A percentile compares a stretch with the other conserved stretches of the same genome.
phyloP scores from a whole-genome alignment of 1,140 invertebrate species.

The Trypoxylus dichotomus region DNA sequence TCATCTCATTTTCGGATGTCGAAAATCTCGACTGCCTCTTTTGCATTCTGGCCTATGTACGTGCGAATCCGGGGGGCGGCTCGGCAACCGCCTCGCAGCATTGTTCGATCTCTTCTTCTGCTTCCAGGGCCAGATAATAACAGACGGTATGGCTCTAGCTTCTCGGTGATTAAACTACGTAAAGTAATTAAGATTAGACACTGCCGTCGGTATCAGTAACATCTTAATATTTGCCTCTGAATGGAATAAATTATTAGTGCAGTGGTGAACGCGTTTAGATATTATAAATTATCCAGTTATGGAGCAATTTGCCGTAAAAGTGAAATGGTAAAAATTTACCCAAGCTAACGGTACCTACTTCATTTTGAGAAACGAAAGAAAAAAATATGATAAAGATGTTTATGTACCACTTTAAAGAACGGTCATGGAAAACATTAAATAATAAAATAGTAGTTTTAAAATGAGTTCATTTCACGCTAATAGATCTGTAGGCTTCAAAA shows the following conservation, averaged over 20 bases:
- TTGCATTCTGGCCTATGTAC: neutral
- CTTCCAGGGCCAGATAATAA: slow-evolving; percentile 35
- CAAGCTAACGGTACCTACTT: neutral
- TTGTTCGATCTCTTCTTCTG: slow-evolving; percentile 33
- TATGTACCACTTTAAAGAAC: no score
- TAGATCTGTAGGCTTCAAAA: no score
- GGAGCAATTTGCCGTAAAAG: slow-evolving; percentile 47
- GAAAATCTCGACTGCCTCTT: neutral
- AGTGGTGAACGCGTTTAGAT: slow-evolving; percentile 37
- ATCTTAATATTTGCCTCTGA: slow-evolving; percentile 47
- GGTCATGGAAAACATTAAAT: no score
- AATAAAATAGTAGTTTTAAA: no score
- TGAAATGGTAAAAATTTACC: slow-evolving; percentile 38
- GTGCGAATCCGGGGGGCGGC: neutral
- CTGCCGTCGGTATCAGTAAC: slow-evolving; percentile 42
- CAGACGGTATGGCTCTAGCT: slow-evolving; percentile 35
- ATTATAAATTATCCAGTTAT: slow-evolving; percentile 46
- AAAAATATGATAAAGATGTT: no score
- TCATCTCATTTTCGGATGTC: neutral
- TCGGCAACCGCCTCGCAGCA: slow-evolving; percentile 2
- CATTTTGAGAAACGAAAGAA: neutral
- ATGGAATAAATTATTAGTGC: slow-evolving; percentile 46
- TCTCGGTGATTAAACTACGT: slow-evolving; percentile 44
- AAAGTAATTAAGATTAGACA: slow-evolving; percentile 47
- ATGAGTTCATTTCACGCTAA: no score